Base-by-base conservation (phyloP, 2,888 invertebrate species). In the Cyaniris semiargus region DNA sequence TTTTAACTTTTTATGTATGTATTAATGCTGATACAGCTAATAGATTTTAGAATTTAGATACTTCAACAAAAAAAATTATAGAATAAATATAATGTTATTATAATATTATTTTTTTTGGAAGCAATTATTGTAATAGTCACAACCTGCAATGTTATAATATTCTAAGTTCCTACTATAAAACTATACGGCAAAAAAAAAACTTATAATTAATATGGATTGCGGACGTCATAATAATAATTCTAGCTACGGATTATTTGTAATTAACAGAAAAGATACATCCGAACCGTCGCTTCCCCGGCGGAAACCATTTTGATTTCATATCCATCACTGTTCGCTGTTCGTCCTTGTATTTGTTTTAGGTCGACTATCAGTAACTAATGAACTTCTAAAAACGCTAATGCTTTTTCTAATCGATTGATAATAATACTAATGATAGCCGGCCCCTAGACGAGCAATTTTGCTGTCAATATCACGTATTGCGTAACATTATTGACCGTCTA, bases 191-290 rank as follows among this genome's bases (percentile, higher is more conserved):
- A 60, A 31, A 15, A 66, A 66, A 0, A 27, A 66, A 66, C 27
- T 27, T 66, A 21, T 5, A 66, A 66, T 60, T 10, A 60, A 7
- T 10, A 66, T 66, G 48, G 48, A 53, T 53, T 53, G 15, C 66
- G 66, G 66, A 66, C 27, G 27, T 27, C 27, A 27, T 66, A 31
- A 66, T 66, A 66, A 27, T 66, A 27, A 27, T 60, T 72, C 38
- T 31, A 48, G 27, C 5, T 48, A 48, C 48, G 27, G 27, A 66
- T 66, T 66, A 66, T 66, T 66, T 31, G 4, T 74, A 74, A 53
- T 74, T 74, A 44, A 71, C 38, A 34, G 21, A 53, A 74, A 44
- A 48, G 48, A 74, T 27, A 74, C 48, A 74, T 74, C 74, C 74
- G 74, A 27, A 13, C 21, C 44, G n/a, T 48, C 15, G 23, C 74